phyloP scores from a whole-genome alignment of 64 coral and sea anemone genomes.

The Trachythela sp. region DNA sequence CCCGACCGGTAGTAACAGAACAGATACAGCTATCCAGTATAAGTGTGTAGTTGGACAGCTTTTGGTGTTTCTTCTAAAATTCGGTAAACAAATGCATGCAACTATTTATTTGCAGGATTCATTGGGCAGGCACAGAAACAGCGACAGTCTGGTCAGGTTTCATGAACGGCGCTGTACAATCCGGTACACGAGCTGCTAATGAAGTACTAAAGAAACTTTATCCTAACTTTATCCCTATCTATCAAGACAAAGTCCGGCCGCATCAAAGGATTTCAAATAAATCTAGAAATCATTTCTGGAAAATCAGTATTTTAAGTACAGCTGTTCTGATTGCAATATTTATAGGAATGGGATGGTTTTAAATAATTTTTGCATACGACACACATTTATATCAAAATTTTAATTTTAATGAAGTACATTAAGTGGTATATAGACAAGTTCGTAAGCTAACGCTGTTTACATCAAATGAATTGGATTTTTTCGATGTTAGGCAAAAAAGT shows the following conservation, averaged over 20 bases:
- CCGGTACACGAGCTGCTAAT: neutral
- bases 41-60: too few relatives aligned
- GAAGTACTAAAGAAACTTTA: neutral
- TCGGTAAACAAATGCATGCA: too few relatives aligned
- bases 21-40: too few relatives aligned
- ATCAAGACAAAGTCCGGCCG: neutral
- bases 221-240: neutral
- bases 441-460: too few relatives aligned
- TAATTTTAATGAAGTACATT: neutral
- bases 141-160: neutral
- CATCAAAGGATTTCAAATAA: neutral
- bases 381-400: neutral
- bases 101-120: neutral
- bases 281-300: neutral
- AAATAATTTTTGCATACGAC: neutral
- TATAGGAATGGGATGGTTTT: neutral
- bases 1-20: too few relatives aligned
- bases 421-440: too few relatives aligned
- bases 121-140: conserved; percentile 12
- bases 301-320: neutral
- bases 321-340: neutral
- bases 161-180: conserved; percentile 13
- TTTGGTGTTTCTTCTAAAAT: too few relatives aligned
- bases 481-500: too few relatives aligned
- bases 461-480: too few relatives aligned